A percentile compares a stretch with the other conserved stretches of the same genome.
phyloP scores from a whole-genome alignment of 2,888 invertebrate species.

The Lissocephala sabroskyi region DNA sequence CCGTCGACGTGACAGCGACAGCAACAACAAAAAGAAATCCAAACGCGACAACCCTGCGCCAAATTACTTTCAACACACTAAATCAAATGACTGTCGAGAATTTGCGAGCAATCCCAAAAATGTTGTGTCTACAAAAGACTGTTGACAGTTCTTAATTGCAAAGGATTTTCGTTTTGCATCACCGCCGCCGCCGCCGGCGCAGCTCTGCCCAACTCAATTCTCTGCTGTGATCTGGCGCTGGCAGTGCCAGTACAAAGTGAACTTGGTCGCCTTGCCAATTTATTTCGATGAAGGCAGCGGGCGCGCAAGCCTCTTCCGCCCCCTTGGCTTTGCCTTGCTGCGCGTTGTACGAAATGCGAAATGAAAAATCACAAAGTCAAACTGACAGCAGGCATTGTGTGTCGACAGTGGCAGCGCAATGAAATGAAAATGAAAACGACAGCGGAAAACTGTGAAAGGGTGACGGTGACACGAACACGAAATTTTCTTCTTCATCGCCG shows the following conservation, averaged over 20 bases:
- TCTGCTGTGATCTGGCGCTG: no score
- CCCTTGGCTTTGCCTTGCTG: not conserved
- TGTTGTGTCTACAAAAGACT: conserved; percentile 59
- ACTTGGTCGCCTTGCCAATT: conserved; percentile 14
- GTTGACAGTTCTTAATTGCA: conserved; percentile 64
- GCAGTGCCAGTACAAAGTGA: conserved; percentile 1
- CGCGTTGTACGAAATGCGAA: not conserved
- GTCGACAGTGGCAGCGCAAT: not conserved
- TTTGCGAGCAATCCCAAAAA: conserved; percentile 44
- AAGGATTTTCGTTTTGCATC: conserved; percentile 31
- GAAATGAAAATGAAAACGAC: conserved; percentile 1
- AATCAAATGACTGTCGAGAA: conserved; percentile 52
- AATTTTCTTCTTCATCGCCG: not conserved
- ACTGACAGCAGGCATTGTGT: conserved; percentile 6
- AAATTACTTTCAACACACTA: conserved; percentile 60
- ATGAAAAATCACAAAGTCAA: conserved; percentile 6
- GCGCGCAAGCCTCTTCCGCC: not conserved
- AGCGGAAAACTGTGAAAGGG: conserved; percentile 1
- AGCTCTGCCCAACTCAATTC: no score
- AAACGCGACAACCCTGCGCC: conserved; percentile 46
- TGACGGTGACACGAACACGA: not conserved
- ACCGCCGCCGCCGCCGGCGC: not conserved
- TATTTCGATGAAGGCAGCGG: not conserved
- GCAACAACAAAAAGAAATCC: conserved; percentile 19
- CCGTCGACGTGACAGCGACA: conserved; percentile 10